These are phyloP conservation scores for Mycetomoellerius zeteki DNA, from an alignment of 1,140 invertebrate species.

Conservation along the genomic window DNA sequence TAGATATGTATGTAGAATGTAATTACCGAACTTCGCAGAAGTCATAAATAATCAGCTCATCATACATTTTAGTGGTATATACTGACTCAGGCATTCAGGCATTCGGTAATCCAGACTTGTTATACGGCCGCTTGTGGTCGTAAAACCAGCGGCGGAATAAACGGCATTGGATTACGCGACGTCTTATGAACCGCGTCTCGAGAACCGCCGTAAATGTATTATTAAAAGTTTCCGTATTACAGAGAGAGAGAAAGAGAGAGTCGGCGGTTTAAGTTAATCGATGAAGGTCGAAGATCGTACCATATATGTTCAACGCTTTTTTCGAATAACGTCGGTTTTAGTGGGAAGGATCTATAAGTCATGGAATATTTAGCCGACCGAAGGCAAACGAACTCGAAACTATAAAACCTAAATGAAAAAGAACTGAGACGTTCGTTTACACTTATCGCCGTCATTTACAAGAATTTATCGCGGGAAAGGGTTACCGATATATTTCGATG, in stretches of 20 bases:
- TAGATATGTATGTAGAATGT: background rate
- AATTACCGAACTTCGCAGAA: background rate
- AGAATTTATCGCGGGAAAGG: constrained; percentile 68
- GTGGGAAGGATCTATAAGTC: constrained; percentile 63
- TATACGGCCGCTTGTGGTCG: constrained; percentile 77
- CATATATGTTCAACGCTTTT: background rate
- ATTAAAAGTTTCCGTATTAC: constrained; percentile 74
- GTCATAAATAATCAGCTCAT: constrained; percentile 46
- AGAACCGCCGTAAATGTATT: constrained; percentile 74
- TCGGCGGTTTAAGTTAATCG: constrained; percentile 35
- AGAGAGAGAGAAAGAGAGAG: background rate
- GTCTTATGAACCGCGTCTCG: constrained; percentile 73
- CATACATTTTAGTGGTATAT: constrained; percentile 40
- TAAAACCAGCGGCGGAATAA: constrained; percentile 78
- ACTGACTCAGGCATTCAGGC: constrained; percentile 59
- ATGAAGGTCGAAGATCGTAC: constrained; percentile 17
- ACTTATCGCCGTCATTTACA: constrained; percentile 68
- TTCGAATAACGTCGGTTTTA: background rate
- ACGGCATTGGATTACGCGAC: constrained; percentile 80
- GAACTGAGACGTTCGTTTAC: constrained; percentile 37
- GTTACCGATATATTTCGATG: constrained; percentile 61
- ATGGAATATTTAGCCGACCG: constrained; percentile 43
- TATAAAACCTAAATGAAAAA: constrained; percentile 58
- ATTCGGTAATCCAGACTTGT: constrained; percentile 79
- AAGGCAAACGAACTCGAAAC: constrained; percentile 31